A percentile compares a stretch with the other conserved stretches of the same genome.
These are phyloP conservation scores for Cichlasoma orientale DNA, from an alignment of 2,797 vertebrate species.

Conservation along the genomic window DNA sequence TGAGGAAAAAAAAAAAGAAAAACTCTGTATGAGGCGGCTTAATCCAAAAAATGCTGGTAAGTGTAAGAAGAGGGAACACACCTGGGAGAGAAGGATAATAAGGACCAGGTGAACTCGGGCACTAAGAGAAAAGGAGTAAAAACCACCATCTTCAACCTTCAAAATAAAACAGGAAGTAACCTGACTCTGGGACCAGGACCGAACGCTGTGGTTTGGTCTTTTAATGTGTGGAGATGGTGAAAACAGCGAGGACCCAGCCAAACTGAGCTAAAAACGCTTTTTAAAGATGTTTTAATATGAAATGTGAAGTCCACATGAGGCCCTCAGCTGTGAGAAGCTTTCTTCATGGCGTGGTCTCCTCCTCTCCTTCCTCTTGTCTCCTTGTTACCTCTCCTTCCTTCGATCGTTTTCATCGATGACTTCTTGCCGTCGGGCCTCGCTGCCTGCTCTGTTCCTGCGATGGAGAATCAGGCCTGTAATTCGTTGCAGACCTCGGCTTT, in stretches of 20 bases:
- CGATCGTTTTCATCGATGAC: not conserved
- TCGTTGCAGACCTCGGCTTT: constrained; percentile 10
- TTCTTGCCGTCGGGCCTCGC: not conserved
- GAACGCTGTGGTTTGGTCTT: too few relatives aligned
- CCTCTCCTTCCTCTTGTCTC: not conserved
- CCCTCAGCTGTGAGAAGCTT: too few relatives aligned
- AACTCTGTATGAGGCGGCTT: too few relatives aligned
- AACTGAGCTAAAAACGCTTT: too few relatives aligned
- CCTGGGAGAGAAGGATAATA: too few relatives aligned
- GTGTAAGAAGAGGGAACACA: too few relatives aligned
- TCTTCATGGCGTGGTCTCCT: not conserved
- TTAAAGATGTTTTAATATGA: not conserved
- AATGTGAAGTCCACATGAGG: not conserved
- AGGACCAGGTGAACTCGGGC: not conserved
- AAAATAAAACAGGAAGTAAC: not conserved
- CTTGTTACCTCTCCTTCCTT: not conserved
- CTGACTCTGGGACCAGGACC: not conserved
- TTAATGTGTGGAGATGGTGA: too few relatives aligned
- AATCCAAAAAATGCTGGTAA: too few relatives aligned
- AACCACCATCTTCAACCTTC: not conserved
- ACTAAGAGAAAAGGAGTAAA: not conserved
- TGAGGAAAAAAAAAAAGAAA: too few relatives aligned
- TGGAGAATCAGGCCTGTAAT: constrained; percentile 12
- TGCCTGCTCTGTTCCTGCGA: not conserved
- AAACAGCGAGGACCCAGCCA: too few relatives aligned